Evolutionary conservation across 2,113 vertebrate genomes (phyloP).

Genomic region (Onychostoma macrolepis): DNA sequence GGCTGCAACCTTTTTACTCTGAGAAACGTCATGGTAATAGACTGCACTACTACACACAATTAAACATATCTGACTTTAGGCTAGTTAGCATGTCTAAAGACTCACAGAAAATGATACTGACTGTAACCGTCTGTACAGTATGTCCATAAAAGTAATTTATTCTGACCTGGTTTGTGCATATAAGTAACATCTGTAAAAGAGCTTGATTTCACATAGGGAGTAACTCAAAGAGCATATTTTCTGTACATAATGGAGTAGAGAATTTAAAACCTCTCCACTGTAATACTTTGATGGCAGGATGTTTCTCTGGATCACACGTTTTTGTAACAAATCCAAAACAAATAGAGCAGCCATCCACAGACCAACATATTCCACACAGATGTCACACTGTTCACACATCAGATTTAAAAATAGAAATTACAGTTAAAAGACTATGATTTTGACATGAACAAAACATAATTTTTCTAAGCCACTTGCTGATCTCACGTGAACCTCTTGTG

Average conservation of each 20-base stretch:
- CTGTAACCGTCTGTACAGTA: not conserved
- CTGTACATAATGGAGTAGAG: not conserved
- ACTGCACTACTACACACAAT: not conserved
- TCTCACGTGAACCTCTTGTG: not conserved
- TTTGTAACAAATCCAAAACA: not conserved
- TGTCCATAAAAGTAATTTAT: not conserved
- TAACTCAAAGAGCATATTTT: not conserved
- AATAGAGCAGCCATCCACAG: not conserved
- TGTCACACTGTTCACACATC: not conserved
- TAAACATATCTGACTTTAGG: not conserved
- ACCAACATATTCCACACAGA: constrained; percentile 1
- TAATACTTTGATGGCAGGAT: constrained; percentile 22
- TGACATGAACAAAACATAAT: not conserved
- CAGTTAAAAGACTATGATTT: not conserved
- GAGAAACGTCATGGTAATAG: not conserved
- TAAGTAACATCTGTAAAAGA: constrained; percentile 18
- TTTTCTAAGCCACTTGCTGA: not conserved
- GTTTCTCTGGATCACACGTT: not conserved
- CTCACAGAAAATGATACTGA: not conserved
- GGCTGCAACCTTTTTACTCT: not conserved
- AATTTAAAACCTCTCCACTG: not conserved
- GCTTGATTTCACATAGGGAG: not conserved
- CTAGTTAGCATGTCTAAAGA: not conserved
- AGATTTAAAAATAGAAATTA: not conserved
- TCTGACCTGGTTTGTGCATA: not conserved